Evolutionary conservation across 1,140 invertebrate genomes (phyloP), one percentile per base, ranked within the genome.

Genomic region (Diabrotica virgifera): DNA sequence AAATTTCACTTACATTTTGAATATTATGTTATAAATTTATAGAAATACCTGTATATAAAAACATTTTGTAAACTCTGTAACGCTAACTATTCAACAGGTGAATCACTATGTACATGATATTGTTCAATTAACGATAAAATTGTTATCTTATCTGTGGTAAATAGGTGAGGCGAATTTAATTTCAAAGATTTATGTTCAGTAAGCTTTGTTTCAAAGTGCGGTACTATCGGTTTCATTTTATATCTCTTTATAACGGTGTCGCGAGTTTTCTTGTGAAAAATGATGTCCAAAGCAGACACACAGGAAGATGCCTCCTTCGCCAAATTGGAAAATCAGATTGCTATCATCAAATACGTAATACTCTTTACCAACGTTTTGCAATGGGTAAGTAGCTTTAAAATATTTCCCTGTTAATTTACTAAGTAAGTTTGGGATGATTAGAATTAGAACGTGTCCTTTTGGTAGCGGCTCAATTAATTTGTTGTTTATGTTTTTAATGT

Each of bases 251-350:
- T 13, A 54, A 24, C 24, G 24, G 1, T 54, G 3, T 13, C n/a
- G 24, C n/a, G 12, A 13, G 12, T 8, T 54, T 62, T 62, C 36
- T 62, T 54, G 60, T 54, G 60, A 46, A 70, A 70, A 65, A 79
- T 79, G 77, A 74, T 72, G 35, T 75, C 75, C 55, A 74, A 70
- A 67, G 74, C 72, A 63, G 74, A 76, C 59, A 75, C 73, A 12
- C 71, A 76, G 62, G 74, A 74, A 5, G 72, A 74, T 35, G 74
- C 71, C 14, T 73, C 66, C 50, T 61, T 75, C 54, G 24, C 64
- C 3, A 77, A 72, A 56, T 68, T 79, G 65, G 75, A 74, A 52
- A 75, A 76, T 62, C 75, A 77, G 56, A 79, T 79, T 60, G 68
- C 69, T 2, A 70, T 74, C 35, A 59, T 79, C 58, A 79, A 78